These are phyloP conservation scores for Apamea monoglypha DNA, from an alignment of 2,888 invertebrate species.

Conservation along the genomic window DNA sequence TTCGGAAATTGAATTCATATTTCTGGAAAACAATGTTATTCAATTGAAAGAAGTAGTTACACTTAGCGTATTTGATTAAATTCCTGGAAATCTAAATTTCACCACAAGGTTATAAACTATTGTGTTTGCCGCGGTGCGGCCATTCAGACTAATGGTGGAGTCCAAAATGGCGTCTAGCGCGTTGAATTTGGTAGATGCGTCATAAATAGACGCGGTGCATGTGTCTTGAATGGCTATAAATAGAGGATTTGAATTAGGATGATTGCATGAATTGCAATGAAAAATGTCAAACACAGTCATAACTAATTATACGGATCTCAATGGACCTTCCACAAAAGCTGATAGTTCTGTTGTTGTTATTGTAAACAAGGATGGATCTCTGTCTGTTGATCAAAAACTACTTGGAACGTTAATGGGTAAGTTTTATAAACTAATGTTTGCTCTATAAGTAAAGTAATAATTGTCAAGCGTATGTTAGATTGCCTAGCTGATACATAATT, in stretches of 20 bases:
- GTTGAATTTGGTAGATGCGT: conserved; percentile 81
- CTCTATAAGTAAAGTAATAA: background rate
- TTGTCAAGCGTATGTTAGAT: background rate
- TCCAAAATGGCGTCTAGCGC: conserved; percentile 88
- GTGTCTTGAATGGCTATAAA: conserved; percentile 84
- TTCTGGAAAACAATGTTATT: conserved; percentile 34
- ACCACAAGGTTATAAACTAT: conserved; percentile 17
- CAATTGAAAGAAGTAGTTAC: conserved; percentile 1
- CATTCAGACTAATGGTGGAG: conserved; percentile 68
- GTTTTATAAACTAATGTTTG: conserved; percentile 61
- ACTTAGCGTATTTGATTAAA: conserved; percentile 13
- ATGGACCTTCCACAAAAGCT: conserved; percentile 88
- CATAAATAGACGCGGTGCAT: conserved; percentile 87
- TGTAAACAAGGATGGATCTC: conserved; percentile 96
- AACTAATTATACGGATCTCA: conserved; percentile 89
- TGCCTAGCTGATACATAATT: background rate
- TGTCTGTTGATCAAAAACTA: conserved; percentile 95
- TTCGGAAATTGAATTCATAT: conserved; percentile 46
- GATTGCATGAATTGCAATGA: conserved; percentile 78
- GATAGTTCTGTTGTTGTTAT: conserved; percentile 95
- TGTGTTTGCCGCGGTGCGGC: conserved; percentile 57
- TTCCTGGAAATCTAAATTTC: background rate
- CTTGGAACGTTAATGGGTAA: conserved; percentile 95
- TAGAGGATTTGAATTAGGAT: conserved; percentile 83
- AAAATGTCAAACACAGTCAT: conserved; percentile 90